These are phyloP conservation scores for Drosophila stalkeri DNA, from an alignment of 2,888 invertebrate genomes.

Conservation along the genomic window DNA sequence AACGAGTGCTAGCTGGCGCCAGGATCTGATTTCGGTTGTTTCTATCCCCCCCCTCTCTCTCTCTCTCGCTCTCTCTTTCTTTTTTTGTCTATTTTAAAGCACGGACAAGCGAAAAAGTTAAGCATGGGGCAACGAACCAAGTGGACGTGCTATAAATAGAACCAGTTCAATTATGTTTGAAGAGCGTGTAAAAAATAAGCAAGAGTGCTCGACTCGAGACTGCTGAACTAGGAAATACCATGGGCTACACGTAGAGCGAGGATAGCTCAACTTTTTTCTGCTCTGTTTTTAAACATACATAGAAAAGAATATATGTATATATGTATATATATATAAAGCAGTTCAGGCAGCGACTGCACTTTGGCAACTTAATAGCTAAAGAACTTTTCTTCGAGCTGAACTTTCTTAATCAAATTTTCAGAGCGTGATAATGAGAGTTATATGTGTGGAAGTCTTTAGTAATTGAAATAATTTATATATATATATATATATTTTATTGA, in stretches of 20 bases:
- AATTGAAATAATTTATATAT: background rate
- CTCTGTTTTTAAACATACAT: too few relatives aligned
- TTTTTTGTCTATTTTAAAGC: slow-evolving; percentile 33
- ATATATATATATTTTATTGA: too few relatives aligned
- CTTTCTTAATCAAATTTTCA: background rate
- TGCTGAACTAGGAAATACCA: background rate
- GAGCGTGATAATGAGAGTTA: background rate
- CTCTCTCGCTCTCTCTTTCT: background rate
- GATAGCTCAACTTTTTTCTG: too few relatives aligned
- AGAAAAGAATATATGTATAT: too few relatives aligned
- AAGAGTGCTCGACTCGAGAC: background rate
- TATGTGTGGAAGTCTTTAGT: background rate
- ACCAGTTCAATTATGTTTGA: slow-evolving; percentile 10
- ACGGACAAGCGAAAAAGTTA: slow-evolving; percentile 19
- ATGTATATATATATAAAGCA: too few relatives aligned
- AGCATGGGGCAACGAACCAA: slow-evolving; percentile 22
- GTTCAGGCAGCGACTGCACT: too few relatives aligned
- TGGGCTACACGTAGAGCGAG: background rate
- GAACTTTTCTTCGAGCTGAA: background rate
- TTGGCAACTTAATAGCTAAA: background rate
- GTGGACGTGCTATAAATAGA: slow-evolving; percentile 30
- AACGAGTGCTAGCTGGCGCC: slow-evolving; percentile 1
- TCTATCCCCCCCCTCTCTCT: too few relatives aligned
- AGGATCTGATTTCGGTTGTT: slow-evolving; percentile 6
- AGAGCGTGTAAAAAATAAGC: background rate